phyloP scores from a whole-genome alignment of 2,888 invertebrate species.

The Microctonus brassicae region DNA sequence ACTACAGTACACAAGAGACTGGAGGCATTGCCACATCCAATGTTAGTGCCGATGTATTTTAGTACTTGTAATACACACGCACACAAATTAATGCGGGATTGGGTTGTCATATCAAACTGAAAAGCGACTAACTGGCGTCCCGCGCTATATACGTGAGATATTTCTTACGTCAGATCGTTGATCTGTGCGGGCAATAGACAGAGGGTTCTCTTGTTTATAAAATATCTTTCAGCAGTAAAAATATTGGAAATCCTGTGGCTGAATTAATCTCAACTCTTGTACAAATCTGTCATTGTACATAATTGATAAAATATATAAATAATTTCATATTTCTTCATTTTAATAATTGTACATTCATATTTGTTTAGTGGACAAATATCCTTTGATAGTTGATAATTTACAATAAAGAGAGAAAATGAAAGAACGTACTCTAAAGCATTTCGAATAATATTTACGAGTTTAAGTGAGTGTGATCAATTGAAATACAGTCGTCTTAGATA shows the following conservation, averaged over 20 bases:
- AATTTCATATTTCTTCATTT: background rate
- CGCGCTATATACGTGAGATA: constrained; percentile 20
- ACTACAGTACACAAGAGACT: constrained; percentile 21
- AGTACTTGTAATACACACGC: constrained; percentile 25
- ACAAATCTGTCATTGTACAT: background rate
- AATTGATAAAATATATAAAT: background rate
- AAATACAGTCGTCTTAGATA: constrained; percentile 19
- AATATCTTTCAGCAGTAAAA: background rate
- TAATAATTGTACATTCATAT: background rate
- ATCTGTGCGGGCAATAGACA: constrained; percentile 31
- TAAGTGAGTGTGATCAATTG: constrained; percentile 18
- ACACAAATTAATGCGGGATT: constrained; percentile 43
- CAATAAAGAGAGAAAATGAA: background rate
- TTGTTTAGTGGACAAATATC: background rate
- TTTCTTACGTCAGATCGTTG: constrained; percentile 25
- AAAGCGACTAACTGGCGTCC: constrained; percentile 34
- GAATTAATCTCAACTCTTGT: background rate
- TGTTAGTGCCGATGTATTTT: constrained; percentile 32
- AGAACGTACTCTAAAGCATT: background rate
- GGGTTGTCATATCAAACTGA: constrained; percentile 44
- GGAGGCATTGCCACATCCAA: background rate
- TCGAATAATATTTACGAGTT: background rate
- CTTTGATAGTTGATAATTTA: background rate
- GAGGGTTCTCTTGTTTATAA: constrained; percentile 33
- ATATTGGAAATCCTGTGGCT: constrained; percentile 24